Conservation (phyloP, 1,140 invertebrate species). For the Lutraria rhynchaena region DNA sequence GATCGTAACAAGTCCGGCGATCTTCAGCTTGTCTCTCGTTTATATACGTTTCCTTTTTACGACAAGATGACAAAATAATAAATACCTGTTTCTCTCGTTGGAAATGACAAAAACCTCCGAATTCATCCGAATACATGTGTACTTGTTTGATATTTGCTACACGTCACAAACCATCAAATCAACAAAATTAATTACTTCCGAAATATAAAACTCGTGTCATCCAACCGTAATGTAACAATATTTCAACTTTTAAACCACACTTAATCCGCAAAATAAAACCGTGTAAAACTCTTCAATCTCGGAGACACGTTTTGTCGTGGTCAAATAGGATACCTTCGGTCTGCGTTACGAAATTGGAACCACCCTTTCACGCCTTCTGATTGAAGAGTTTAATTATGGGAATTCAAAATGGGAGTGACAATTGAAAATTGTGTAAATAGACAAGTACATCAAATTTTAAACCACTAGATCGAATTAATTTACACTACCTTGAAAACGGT, state of each 20-base stretch:
- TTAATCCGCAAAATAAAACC: not conserved
- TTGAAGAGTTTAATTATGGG: conserved; percentile 24
- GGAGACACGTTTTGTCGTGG: not conserved
- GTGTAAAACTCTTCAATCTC: not conserved
- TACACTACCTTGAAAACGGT: too few species aligned
- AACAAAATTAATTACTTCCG: not conserved
- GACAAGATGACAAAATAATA: not conserved
- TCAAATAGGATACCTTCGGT: conserved; percentile 6
- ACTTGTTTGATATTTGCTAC: not conserved
- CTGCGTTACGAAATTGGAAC: conserved; percentile 22
- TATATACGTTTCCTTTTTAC: too few species aligned
- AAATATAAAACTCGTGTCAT: conserved; percentile 9
- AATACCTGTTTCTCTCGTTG: conserved; percentile 11
- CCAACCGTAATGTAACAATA: not conserved
- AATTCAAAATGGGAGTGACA: not conserved
- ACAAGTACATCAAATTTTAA: too few species aligned
- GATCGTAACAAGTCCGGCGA: too few species aligned
- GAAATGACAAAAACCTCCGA: not conserved
- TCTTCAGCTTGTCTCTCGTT: too few species aligned
- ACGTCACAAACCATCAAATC: too few species aligned
- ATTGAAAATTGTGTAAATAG: conserved; percentile 14
- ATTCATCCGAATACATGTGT: conserved; percentile 11
- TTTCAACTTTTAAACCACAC: not conserved
- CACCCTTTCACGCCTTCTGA: conserved; percentile 17
- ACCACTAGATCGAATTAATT: too few species aligned